Conservation (phyloP, 2,888 invertebrate genomes). For the Sarcophaga rosellei region DNA sequence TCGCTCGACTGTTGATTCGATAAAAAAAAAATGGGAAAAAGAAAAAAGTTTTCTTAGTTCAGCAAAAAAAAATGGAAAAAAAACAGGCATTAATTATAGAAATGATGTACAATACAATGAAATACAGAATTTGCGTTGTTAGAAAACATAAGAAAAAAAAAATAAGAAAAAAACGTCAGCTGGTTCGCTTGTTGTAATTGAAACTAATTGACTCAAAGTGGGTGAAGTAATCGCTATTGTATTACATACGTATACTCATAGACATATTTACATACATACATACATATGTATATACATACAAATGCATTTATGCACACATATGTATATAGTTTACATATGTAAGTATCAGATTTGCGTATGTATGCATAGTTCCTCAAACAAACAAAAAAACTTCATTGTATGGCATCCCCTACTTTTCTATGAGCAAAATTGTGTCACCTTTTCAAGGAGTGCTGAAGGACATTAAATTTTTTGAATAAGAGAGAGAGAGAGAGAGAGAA, state of each 20-base stretch:
- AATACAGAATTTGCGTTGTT: slow-evolving; percentile 48
- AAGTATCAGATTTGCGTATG: no score
- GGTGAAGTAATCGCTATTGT: slow-evolving; percentile 69
- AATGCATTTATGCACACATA: no score
- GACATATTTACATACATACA: background rate
- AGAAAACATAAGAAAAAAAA: slow-evolving; percentile 15
- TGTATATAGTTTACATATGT: no score
- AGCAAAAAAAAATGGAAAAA: slow-evolving; percentile 1
- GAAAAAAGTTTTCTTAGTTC: slow-evolving; percentile 27
- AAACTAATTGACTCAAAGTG: slow-evolving; percentile 72
- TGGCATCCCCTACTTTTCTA: no score
- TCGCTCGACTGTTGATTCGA: background rate
- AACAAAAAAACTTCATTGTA: no score
- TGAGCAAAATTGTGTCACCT: no score
- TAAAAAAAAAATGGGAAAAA: background rate
- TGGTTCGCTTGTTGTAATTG: slow-evolving; percentile 68
- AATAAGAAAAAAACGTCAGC: slow-evolving; percentile 15
- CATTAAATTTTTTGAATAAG: no score
- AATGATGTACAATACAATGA: slow-evolving; percentile 49
- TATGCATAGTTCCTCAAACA: no score
- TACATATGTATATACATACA: background rate
- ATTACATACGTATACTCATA: background rate
- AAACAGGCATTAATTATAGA: slow-evolving; percentile 56
- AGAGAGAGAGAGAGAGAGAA: no score
- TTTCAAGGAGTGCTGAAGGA: no score